Evolutionary conservation across 2,888 invertebrate genomes (phyloP), one percentile per base, ranked within the genome.

Genomic region (Aphidoletes aphidimyza): DNA sequence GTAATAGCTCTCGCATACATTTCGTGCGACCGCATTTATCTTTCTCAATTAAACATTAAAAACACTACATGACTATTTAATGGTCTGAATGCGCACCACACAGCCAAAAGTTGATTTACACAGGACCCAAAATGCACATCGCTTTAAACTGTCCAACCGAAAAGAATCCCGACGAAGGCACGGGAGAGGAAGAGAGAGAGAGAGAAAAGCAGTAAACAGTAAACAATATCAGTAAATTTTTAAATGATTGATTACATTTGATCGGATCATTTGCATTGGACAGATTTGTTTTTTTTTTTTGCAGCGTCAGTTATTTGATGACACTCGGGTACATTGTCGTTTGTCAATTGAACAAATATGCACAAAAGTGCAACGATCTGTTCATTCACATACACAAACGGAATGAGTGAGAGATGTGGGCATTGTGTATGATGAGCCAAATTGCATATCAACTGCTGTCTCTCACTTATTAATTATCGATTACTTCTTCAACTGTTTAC

Each of bases 21-120:
- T 30, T 14, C 69, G 69, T 69, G 69, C 69, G 14, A 69, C 69
- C 69, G 69, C 34, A 69, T 69, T 69, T 69, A 69, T 69, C 69
- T 69, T 69, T 69, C 69, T 69, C 69, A 69, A 69, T 69, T 69
- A 69, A 69, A 69, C 69, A 69, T 69, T 69, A 69, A 69, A 69
- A 69, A 69, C 69, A 69, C 69, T 69, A 69, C 69, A 69, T 69
- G 69, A 69, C 69, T 69, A 34, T 69, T 69, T 69, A 69, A 69
- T 69, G 69, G 69, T 30, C n/a, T 30, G 69, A 69, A 69, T n/a
- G 22, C 30, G 69, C 69, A 69, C 14, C 69, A 30, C 69, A 69
- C 69, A 14, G 69, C 26, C 69, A 69, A 69, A 69, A 69, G 69
- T 69, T 69, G 69, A 69, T 69, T 69, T 69, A 69, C 69, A 69